Percentiles rank a stretch among this genome's conserved stretches.
Conservation (phyloP, 2,888 invertebrate species). For the Punctoribates punctum region DNA sequence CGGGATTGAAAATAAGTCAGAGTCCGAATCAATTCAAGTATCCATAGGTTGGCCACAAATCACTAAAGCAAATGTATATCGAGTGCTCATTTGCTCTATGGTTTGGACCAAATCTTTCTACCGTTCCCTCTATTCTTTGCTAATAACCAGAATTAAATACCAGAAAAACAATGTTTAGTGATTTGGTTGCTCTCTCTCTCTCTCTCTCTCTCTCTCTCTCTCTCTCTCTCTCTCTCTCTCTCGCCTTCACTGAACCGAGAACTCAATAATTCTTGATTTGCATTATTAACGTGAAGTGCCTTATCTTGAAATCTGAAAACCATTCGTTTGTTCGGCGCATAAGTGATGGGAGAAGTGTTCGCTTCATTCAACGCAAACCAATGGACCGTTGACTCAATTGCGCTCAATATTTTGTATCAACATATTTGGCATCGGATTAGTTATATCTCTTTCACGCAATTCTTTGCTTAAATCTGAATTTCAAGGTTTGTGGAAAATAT, state of each 20-base stretch:
- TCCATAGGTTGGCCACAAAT: slow-evolving; percentile 15
- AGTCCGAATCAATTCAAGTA: not conserved
- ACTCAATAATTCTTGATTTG: slow-evolving; percentile 16
- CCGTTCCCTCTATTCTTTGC: not conserved
- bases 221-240: not conserved
- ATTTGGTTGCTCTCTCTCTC: not conserved
- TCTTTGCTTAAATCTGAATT: not conserved
- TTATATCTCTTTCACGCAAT: not conserved
- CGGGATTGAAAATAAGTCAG: not conserved
- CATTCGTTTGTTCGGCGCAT: not conserved
- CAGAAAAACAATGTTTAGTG: not conserved
- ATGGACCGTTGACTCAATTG: not conserved
- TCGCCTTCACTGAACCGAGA: not conserved
- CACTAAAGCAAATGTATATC: slow-evolving; percentile 21
- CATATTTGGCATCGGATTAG: not conserved
- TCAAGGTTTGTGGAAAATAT: not conserved
- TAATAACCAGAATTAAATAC: not conserved
- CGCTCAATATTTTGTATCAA: not conserved
- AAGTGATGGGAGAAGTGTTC: not conserved
- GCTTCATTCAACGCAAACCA: not conserved
- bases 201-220: not conserved
- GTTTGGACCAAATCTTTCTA: not conserved
- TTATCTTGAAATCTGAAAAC: not conserved
- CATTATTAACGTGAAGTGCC: slow-evolving; percentile 10
- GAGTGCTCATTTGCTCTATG: slow-evolving; percentile 26